Evolutionary conservation across 2,113 vertebrate species (phyloP).

Genomic region (Syngnathus typhle): DNA sequence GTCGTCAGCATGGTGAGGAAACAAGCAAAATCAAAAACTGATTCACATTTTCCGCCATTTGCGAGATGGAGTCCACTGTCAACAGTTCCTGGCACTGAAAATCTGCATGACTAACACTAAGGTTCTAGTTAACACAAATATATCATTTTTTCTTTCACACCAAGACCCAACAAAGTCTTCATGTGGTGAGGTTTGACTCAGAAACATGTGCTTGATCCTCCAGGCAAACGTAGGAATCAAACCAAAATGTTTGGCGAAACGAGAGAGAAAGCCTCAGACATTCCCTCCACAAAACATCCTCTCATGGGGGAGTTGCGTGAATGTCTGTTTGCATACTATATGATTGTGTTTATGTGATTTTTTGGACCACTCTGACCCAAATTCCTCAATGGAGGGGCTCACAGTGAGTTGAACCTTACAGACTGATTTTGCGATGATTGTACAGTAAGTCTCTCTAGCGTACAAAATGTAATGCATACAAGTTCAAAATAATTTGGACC

Average conservation of each 20-base stretch:
- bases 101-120: constrained; percentile 34
- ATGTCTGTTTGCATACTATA: constrained; percentile 26
- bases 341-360: constrained; percentile 23
- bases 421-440: constrained; percentile 4
- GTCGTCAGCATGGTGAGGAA: constrained; percentile 27
- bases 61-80: constrained; percentile 27
- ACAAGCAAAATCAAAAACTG: constrained; percentile 30
- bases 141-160: constrained; percentile 44
- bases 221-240: constrained; percentile 42
- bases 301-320: constrained; percentile 48
- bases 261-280: constrained; percentile 57
- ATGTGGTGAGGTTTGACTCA: constrained; percentile 30
- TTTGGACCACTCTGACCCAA: constrained; percentile 49
- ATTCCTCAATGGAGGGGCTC: constrained; percentile 46
- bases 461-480: neutral
- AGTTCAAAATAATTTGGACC: neutral
- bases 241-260: constrained; percentile 46
- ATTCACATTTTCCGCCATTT: constrained; percentile 45
- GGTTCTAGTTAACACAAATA: constrained; percentile 46
- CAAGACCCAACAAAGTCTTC: constrained; percentile 16
- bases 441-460: neutral
- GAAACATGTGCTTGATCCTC: neutral
- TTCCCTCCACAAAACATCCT: constrained; percentile 67
- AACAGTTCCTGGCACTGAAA: constrained; percentile 41
- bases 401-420: constrained; percentile 32